phyloP scores from a whole-genome alignment of 2,888 invertebrate genomes.

The Glaucopsyche alexis region DNA sequence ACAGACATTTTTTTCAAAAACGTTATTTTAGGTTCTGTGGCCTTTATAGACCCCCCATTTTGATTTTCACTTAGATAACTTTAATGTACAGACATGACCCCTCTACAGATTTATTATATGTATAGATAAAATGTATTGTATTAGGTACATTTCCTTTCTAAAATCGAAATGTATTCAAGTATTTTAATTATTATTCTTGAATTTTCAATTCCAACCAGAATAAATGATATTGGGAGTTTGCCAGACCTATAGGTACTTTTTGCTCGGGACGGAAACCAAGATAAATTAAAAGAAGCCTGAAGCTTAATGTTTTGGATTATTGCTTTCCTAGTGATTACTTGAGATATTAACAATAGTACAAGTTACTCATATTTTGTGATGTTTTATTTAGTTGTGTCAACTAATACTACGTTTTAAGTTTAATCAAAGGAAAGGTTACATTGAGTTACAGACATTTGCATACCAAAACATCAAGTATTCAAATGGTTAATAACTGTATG shows the following conservation, averaged over 20 bases:
- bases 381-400: too few relatives aligned
- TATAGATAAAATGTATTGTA: neutral
- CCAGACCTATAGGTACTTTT: neutral
- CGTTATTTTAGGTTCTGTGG: too few relatives aligned
- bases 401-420: neutral
- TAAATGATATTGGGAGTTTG: slow-evolving; percentile 21
- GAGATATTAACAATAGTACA: neutral
- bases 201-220: slow-evolving; percentile 1
- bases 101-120: too few relatives aligned
- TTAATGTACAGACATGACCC: too few relatives aligned
- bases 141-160: neutral
- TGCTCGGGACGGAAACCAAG: neutral
- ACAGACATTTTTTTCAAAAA: too few relatives aligned
- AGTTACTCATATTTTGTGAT: neutral
- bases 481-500: too few relatives aligned
- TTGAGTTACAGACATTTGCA: too few relatives aligned
- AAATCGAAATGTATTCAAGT: neutral
- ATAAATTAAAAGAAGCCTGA: neutral
- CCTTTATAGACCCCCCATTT: too few relatives aligned
- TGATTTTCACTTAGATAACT: too few relatives aligned
- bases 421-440: too few relatives aligned
- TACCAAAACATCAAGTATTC: too few relatives aligned
- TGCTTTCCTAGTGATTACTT: neutral
- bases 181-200: neutral
- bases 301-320: neutral